phyloP scores from a whole-genome alignment of 2,113 vertebrate genomes.

The Grammomys surdaster region DNA sequence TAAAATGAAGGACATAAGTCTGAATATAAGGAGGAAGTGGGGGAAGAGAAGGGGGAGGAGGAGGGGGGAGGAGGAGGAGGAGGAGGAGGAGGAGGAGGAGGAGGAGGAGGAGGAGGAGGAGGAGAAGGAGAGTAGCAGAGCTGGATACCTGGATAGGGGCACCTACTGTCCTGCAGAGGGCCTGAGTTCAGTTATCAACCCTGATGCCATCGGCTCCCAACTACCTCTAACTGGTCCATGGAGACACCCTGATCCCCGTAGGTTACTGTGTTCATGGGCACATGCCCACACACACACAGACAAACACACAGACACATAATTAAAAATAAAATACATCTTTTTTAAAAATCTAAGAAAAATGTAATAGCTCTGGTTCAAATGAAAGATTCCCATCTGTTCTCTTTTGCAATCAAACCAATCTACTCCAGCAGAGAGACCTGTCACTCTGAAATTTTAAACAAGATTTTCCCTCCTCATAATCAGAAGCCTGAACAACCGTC shows the following conservation, averaged over 20 bases:
- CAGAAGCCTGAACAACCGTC: conserved; percentile 62
- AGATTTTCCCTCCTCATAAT: conserved; percentile 35
- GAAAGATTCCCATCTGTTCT: conserved; percentile 48
- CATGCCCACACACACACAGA: background rate
- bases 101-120: no score
- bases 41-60: fast-evolving
- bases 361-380: background rate
- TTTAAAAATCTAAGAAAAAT: conserved; percentile 9
- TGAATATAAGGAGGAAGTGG: background rate
- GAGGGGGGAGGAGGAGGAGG: fast-evolving
- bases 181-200: background rate
- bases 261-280: background rate
- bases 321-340: background rate
- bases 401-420: conserved; percentile 10
- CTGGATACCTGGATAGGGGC: no score
- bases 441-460: conserved; percentile 66
- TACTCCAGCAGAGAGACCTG: conserved; percentile 8
- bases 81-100: no score
- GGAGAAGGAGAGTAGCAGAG: no score
- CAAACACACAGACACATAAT: background rate
- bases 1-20: conserved; percentile 45
- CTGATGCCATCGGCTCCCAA: background rate
- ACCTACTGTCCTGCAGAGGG: no score
- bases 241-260: background rate
- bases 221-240: background rate